These are phyloP conservation scores for Theocolax elegans DNA, from an alignment of 1,140 invertebrate genomes.

Conservation along the genomic window DNA sequence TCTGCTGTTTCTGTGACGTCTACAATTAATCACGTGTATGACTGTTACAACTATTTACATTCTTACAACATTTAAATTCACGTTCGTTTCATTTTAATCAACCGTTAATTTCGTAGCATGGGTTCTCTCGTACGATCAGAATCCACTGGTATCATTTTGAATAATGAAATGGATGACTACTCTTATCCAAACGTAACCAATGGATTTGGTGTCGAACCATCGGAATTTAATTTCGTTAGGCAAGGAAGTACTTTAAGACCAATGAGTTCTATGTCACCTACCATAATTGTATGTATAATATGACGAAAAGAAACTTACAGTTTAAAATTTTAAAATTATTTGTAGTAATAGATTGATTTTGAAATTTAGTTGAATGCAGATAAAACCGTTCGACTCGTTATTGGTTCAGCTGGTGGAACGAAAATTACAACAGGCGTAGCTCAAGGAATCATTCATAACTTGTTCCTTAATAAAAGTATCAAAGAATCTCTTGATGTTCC, in stretches of 20 bases:
- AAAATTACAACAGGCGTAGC: conserved; percentile 86
- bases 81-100: not conserved
- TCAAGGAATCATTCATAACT: conserved; percentile 68
- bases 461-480: conserved; percentile 49
- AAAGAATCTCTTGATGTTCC: conserved; percentile 47
- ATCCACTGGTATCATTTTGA: conserved; percentile 87
- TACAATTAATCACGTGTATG: conserved; percentile 87
- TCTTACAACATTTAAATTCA: not conserved
- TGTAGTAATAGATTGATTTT: not conserved
- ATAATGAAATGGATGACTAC: conserved; percentile 96
- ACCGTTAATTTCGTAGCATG: conserved; percentile 69
- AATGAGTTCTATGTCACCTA: conserved; percentile 89
- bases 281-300: conserved; percentile 71
- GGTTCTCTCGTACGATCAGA: conserved; percentile 76
- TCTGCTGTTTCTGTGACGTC: conserved; percentile 88
- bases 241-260: conserved; percentile 78
- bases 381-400: conserved; percentile 73
- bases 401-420: conserved; percentile 88
- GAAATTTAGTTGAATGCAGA: conserved; percentile 67
- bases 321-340: not conserved
- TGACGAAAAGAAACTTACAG: not conserved
- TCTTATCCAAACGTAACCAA: conserved; percentile 82
- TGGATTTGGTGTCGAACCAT: conserved; percentile 79
- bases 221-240: conserved; percentile 80
- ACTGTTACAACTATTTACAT: conserved; percentile 34